Conservation (phyloP, 1,140 invertebrate genomes). For the Lamellibrachia luymesi region DNA sequence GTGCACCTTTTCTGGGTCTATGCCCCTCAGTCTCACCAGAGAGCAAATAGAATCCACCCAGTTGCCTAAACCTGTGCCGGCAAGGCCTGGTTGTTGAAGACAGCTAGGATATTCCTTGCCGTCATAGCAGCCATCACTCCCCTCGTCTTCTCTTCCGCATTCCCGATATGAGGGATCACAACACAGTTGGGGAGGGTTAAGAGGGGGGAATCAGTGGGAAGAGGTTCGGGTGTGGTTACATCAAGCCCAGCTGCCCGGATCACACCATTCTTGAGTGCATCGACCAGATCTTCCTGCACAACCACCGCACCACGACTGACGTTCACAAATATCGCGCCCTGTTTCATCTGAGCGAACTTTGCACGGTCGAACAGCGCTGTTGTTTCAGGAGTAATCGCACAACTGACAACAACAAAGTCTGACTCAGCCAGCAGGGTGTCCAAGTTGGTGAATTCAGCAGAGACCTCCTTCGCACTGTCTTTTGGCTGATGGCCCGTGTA, state of each 20-base stretch:
- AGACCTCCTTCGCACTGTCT: slow-evolving; percentile 59
- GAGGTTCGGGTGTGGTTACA: slow-evolving; percentile 88
- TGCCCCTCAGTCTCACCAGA: not conserved
- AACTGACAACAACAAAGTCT: slow-evolving; percentile 54
- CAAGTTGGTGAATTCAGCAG: slow-evolving; percentile 68
- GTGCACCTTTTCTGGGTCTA: not conserved
- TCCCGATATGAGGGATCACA: slow-evolving; percentile 89
- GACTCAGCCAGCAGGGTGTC: slow-evolving; percentile 49
- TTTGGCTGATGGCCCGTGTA: slow-evolving; percentile 68
- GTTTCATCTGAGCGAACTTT: slow-evolving; percentile 54
- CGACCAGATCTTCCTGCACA: slow-evolving; percentile 51
- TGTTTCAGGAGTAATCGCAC: slow-evolving; percentile 49
- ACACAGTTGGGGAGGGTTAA: slow-evolving; percentile 80
- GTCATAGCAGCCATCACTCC: slow-evolving; percentile 81
- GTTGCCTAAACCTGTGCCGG: slow-evolving; percentile 59
- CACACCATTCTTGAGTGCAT: slow-evolving; percentile 70
- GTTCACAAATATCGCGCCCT: slow-evolving; percentile 53
- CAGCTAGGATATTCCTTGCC: slow-evolving; percentile 81
- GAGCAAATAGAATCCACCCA: not conserved
- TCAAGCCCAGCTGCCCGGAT: slow-evolving; percentile 88
- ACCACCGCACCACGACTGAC: slow-evolving; percentile 54
- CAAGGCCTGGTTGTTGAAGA: slow-evolving; percentile 66
- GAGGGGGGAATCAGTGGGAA: slow-evolving; percentile 79
- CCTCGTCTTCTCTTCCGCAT: slow-evolving; percentile 78
- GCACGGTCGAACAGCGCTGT: slow-evolving; percentile 43